Base-by-base conservation (phyloP, 2,113 vertebrate species). In the Orientallactaga bullata region DNA sequence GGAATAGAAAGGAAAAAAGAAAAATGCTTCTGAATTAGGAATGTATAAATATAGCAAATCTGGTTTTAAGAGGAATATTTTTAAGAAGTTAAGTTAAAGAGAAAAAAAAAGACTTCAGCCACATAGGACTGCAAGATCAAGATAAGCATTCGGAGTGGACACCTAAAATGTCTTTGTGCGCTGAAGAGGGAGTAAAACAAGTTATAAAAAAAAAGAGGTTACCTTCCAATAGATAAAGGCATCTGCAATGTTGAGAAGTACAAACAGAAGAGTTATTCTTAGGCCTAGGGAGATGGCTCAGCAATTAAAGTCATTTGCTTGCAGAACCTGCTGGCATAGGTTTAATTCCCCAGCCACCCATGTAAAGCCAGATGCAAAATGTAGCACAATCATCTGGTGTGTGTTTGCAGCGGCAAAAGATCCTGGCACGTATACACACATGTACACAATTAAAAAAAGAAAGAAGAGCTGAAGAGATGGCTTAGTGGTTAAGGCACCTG, bases 151-250 rank as follows among this genome's bases (percentile, higher is more conserved):
- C 4, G 37, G 30, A 94, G 76, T 32, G 21, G 5, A 42, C 2
- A 72, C 6, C 3, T 73, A 30, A 30, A 76, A 30, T 8, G 65
- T 63, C 47, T 82, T 93, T 30, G 88, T 65, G 20, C 90, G 39
- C n/a, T 88, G 60, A 95, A 66, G 9, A 78, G 42, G 8, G 9
- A 90, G n/a, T 82, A 94, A 90, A 88, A 88, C 16, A 93, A 78
- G 71, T 69, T 51, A 74, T 3, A 91, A 89, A 37, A 23, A 86
- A 91, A 95, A 88, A 92, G n/a, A 88, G 2, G 10, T 73, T 69
- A 86, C 16, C 71, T 91, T 85, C 10, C 47, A 23, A 92, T 30
- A 58, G 24, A 51, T 32, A 13, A 37, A 86, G 30, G 39, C 3
- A 69, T 23, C n/a, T 89, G 28, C 35, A 10, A n/a, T 82, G 30